Conservation (phyloP, 1,140 invertebrate genomes). For the Megalopta genalis region DNA sequence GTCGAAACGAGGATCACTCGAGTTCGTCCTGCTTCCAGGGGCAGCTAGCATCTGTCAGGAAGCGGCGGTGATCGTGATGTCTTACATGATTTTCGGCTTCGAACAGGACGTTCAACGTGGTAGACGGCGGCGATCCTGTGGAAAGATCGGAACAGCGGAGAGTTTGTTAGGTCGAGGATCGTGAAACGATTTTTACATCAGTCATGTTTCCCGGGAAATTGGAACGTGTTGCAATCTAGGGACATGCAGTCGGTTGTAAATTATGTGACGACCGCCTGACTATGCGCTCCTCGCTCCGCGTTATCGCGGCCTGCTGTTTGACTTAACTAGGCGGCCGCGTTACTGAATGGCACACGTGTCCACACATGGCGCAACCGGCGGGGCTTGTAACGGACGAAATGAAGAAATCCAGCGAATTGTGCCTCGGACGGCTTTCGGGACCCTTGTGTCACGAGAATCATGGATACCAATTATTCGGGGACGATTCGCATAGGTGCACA, state of each 20-base stretch:
- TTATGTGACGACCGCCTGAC: constrained; percentile 49
- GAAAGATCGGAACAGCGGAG: not conserved
- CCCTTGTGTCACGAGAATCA: not conserved
- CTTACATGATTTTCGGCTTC: not conserved
- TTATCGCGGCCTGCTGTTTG: constrained; percentile 62
- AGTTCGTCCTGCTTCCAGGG: not conserved
- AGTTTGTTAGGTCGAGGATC: too few species aligned
- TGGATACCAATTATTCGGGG: not conserved
- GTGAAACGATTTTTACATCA: not conserved
- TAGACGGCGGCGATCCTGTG: too few species aligned
- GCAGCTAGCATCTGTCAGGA: constrained; percentile 53
- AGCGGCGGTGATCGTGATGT: not conserved
- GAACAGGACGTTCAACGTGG: too few species aligned
- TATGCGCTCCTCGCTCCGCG: constrained; percentile 43
- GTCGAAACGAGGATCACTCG: too few species aligned
- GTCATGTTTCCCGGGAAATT: not conserved
- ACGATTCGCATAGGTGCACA: not conserved
- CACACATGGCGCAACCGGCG: constrained; percentile 44
- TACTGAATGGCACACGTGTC: constrained; percentile 57
- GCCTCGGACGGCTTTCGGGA: not conserved
- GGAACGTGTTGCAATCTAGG: constrained; percentile 11
- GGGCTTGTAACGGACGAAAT: constrained; percentile 6
- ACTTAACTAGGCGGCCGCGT: constrained; percentile 60
- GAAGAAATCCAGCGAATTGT: constrained; percentile 17
- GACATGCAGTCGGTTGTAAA: constrained; percentile 39